Percentiles rank a stretch among this genome's conserved stretches.
These are phyloP conservation scores for Tanaodytes sp. DNA, from an alignment of 2,888 invertebrate genomes.

Conservation along the genomic window DNA sequence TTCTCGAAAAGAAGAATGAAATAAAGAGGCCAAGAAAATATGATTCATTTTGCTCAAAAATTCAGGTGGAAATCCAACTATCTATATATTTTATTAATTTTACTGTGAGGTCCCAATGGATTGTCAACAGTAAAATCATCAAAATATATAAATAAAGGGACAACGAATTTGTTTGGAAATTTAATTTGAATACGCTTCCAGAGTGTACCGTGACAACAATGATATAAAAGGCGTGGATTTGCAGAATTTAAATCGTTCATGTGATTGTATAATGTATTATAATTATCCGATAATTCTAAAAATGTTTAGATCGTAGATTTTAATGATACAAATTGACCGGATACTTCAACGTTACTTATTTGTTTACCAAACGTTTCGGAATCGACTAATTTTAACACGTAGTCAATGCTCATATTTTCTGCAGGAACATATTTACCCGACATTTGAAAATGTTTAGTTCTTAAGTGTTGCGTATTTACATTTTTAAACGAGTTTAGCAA, in stretches of 20 bases:
- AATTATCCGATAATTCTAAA: conserved; percentile 9
- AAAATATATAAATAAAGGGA: conserved; percentile 29
- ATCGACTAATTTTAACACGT: background rate
- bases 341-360: background rate
- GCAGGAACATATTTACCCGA: no score
- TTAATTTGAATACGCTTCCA: conserved; percentile 14
- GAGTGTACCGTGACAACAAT: conserved; percentile 30
- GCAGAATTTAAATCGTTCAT: conserved; percentile 2
- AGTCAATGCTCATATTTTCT: background rate
- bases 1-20: no score
- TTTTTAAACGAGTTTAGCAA: background rate
- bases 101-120: conserved; percentile 21
- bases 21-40: no score
- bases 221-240: background rate
- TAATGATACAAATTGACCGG: conserved; percentile 14
- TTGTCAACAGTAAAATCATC: conserved; percentile 35
- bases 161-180: conserved; percentile 17
- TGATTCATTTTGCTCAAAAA: conserved; percentile 7
- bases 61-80: conserved; percentile 7
- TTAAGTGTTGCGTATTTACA: conserved; percentile 2
- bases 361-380: background rate
- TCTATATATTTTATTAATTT: conserved; percentile 12
- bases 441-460: conserved; percentile 8
- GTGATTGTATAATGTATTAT: background rate
- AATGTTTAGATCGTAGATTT: background rate